These are phyloP conservation scores for Cataglyphis albicans DNA, from an alignment of 2,888 invertebrate species.

Conservation along the genomic window DNA sequence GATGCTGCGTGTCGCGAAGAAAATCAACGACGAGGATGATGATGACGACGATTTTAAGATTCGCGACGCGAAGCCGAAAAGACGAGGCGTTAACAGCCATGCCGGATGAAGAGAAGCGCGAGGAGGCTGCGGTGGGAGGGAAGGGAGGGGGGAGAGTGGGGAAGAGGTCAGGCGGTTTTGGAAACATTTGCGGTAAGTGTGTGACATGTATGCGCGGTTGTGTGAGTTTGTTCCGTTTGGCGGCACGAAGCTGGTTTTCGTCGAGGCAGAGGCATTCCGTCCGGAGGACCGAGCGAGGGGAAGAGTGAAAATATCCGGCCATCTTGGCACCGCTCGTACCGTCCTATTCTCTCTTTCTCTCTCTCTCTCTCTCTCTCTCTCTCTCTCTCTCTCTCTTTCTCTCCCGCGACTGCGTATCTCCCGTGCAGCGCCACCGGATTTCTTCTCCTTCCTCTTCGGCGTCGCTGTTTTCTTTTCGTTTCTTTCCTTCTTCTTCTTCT, in stretches of 20 bases:
- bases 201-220: conserved; percentile 44
- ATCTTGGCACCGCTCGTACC: conserved; percentile 73
- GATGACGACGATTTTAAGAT: conserved; percentile 40
- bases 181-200: conserved; percentile 75
- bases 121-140: conserved; percentile 34
- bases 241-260: conserved; percentile 52
- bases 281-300: conserved; percentile 27
- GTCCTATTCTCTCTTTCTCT: conserved; percentile 55
- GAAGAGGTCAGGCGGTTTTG: conserved; percentile 59
- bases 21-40: conserved; percentile 61
- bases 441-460: conserved; percentile 68
- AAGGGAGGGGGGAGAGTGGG: background rate
- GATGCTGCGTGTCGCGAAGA: conserved; percentile 64
- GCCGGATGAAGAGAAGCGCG: conserved; percentile 30
- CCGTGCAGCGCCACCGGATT: conserved; percentile 52
- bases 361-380: conserved; percentile 23
- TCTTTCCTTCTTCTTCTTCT: background rate
- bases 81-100: conserved; percentile 29
- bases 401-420: conserved; percentile 75
- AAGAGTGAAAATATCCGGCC: conserved; percentile 71
- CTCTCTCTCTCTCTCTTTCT: background rate
- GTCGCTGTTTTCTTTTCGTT: conserved; percentile 31
- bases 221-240: conserved; percentile 52
- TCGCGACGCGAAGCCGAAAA: conserved; percentile 38
- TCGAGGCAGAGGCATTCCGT: conserved; percentile 50